phyloP scores from a whole-genome alignment of 2,797 vertebrate species.

The Tachyglossus aculeatus region DNA sequence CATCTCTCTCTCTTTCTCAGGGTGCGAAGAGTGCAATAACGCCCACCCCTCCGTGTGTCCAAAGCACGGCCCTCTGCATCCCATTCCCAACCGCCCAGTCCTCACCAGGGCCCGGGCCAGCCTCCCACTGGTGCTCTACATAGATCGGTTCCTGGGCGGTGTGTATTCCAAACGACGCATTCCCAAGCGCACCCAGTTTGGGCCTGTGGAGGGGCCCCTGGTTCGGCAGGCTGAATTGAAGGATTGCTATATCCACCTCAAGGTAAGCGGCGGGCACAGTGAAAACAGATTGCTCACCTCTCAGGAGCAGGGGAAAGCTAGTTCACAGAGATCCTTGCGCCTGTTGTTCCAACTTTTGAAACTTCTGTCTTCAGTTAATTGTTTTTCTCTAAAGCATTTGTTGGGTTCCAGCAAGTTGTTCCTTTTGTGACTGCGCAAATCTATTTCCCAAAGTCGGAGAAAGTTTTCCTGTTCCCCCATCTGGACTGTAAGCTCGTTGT shows the following conservation, averaged over 20 bases:
- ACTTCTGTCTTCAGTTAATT: too few species aligned
- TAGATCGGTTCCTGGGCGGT: conserved; percentile 91
- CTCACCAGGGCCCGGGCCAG: conserved; percentile 92
- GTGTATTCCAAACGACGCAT: conserved; percentile 96
- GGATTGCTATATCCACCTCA: conserved; percentile 91
- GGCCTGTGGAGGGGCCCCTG: conserved; percentile 91
- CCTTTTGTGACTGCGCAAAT: too few species aligned
- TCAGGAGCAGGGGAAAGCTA: too few species aligned
- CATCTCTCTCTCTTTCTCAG: conserved; percentile 75
- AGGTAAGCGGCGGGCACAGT: too few species aligned
- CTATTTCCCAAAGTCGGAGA: too few species aligned
- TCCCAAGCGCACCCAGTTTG: conserved; percentile 96
- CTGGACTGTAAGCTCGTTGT: too few species aligned
- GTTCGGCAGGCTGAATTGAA: conserved; percentile 86
- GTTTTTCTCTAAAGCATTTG: too few species aligned
- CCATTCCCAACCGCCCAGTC: conserved; percentile 92
- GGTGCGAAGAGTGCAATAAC: conserved; percentile 96
- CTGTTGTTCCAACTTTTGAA: too few species aligned
- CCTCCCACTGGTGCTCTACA: conserved; percentile 92
- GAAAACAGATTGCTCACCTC: too few species aligned
- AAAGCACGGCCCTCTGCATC: conserved; percentile 91
- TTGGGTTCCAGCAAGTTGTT: too few species aligned
- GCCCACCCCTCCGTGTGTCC: conserved; percentile 88
- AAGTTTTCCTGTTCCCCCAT: too few species aligned
- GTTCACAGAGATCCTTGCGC: too few species aligned